Evolutionary conservation across 1,140 invertebrate species (phyloP).

Genomic region (Nixonia krombeini): DNA sequence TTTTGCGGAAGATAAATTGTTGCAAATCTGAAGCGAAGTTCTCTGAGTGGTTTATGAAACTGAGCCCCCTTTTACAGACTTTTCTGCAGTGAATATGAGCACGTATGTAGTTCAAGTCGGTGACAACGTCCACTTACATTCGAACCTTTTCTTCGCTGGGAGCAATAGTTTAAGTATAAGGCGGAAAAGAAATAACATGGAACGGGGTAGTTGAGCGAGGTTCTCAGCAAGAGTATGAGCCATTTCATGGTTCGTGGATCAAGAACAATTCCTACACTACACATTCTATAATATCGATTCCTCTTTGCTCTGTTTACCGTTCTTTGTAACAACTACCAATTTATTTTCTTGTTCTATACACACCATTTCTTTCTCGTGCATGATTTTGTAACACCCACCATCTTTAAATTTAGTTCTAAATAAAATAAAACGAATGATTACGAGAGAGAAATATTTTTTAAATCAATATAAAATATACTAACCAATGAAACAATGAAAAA

Average conservation of each 20-base stretch:
- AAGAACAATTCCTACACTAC: constrained; percentile 37
- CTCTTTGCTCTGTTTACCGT: constrained; percentile 9
- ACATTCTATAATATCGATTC: constrained; percentile 24
- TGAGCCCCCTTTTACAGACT: constrained; percentile 21
- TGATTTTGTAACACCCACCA: constrained; percentile 4
- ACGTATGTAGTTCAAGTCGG: constrained; percentile 7
- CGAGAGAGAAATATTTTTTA: no score
- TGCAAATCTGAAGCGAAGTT: neutral
- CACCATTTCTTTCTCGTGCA: constrained; percentile 8
- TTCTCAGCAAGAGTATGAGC: constrained; percentile 23
- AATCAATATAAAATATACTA: no score
- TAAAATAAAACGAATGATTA: no score
- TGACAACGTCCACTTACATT: constrained; percentile 6
- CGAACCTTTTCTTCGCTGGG: neutral
- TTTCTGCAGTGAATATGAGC: neutral
- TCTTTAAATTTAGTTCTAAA: no score
- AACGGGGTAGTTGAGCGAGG: constrained; percentile 23
- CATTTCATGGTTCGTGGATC: constrained; percentile 48
- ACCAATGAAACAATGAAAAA: no score
- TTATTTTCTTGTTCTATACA: constrained; percentile 5
- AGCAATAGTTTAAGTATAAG: constrained; percentile 35
- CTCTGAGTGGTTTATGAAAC: constrained; percentile 25
- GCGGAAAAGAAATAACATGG: constrained; percentile 45
- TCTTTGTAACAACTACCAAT: constrained; percentile 25
- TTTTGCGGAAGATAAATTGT: neutral